Evolutionary conservation across 2,113 vertebrate species (phyloP).

Genomic region (Erythrocercus mccallii): DNA sequence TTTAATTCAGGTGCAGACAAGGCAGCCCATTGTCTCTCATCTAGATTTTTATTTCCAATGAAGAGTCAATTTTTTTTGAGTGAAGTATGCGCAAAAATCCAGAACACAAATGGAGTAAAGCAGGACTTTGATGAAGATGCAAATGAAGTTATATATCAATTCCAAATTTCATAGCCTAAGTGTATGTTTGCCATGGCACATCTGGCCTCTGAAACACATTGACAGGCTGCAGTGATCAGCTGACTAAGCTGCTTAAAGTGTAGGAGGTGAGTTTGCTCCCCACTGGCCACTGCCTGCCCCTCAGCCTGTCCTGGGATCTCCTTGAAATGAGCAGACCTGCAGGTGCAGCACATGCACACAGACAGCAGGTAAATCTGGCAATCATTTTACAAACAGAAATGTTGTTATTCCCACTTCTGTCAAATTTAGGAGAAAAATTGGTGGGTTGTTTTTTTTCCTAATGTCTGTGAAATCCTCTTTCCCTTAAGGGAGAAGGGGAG

Average conservation of each 20-base stretch:
- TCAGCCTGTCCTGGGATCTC: not conserved
- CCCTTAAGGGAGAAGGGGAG: not conserved
- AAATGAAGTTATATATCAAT: not conserved
- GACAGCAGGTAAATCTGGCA: not conserved
- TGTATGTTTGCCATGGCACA: not conserved
- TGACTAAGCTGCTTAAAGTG: not conserved
- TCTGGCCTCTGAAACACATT: not conserved
- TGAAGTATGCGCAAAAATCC: not conserved
- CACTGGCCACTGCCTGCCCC: not conserved
- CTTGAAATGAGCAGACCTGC: not conserved
- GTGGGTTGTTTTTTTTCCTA: not conserved
- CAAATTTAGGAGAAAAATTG: not conserved
- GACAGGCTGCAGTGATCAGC: not conserved
- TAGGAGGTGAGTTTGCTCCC: not conserved
- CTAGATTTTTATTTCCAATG: not conserved
- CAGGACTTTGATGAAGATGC: not conserved
- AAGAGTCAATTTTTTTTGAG: not conserved
- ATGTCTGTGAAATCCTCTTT: not conserved
- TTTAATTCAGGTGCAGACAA: not conserved
- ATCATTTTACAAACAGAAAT: not conserved
- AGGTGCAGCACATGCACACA: not conserved
- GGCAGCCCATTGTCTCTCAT: not conserved
- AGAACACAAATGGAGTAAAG: not conserved
- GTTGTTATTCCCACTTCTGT: not conserved
- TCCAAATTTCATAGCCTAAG: not conserved